Evolutionary conservation across 1,140 invertebrate genomes (phyloP).

Genomic region (Macrotrachela quadricornifera): DNA sequence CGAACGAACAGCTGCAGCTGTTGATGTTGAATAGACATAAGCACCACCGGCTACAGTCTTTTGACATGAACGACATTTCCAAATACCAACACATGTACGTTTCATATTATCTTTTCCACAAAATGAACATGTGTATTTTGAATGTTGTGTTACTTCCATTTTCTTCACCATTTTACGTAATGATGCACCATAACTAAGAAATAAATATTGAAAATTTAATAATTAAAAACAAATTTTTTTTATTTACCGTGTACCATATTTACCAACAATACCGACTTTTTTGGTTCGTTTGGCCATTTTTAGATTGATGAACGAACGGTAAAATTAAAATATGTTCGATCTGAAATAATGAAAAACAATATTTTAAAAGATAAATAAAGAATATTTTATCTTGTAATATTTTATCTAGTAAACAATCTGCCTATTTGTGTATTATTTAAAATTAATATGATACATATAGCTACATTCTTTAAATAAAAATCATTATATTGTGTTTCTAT

Average conservation of each 20-base stretch:
- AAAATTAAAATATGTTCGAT: too few species aligned
- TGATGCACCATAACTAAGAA: conserved; percentile 95
- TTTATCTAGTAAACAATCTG: too few species aligned
- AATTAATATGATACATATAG: too few species aligned
- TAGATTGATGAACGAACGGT: too few species aligned
- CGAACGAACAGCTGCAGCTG: conserved; percentile 77
- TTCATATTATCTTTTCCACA: conserved; percentile 89
- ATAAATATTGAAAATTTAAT: too few species aligned
- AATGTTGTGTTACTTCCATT: conserved; percentile 97
- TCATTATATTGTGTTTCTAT: too few species aligned
- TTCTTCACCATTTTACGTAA: conserved; percentile 99
- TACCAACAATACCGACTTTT: conserved; percentile 99
- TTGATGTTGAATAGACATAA: conserved; percentile 85
- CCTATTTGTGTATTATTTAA: too few species aligned
- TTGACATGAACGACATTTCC: conserved; percentile 85
- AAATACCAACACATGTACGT: conserved; percentile 85
- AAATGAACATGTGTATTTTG: conserved; percentile 95
- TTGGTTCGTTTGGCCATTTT: conserved; percentile 82
- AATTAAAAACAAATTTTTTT: too few species aligned
- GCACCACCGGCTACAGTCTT: conserved; percentile 77
- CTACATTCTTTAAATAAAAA: too few species aligned
- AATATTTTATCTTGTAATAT: too few species aligned
- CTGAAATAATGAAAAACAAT: too few species aligned
- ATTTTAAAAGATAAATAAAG: too few species aligned
- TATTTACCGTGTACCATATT: conserved; percentile 63